Base-by-base conservation (phyloP, 2,797 vertebrate species). In the Xyrichtys novacula region DNA sequence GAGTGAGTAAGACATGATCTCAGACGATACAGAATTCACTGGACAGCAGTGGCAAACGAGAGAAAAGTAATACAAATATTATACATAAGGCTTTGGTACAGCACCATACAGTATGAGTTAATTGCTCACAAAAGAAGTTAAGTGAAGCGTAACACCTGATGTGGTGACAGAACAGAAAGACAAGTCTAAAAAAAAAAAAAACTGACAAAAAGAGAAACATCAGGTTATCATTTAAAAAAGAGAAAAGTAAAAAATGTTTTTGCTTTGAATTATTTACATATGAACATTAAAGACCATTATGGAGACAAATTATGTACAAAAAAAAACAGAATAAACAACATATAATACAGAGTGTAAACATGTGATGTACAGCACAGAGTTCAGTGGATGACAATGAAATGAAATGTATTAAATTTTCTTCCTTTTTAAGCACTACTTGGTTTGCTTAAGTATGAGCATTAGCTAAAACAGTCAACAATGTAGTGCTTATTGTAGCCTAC, bases 31-130 rank as follows among this genome's bases (percentile, higher is more conserved):
- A 88, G 74, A 90, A 77, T 83, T 93, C 85, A 91, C 87, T 90
- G 87, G 87, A 92, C 85, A 93, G 88, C 90, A 92, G 92, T 92
- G 92, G 88, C 86, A 89, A 92, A 91, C 55, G 38, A 87, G 78
- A 89, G 87, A 80, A 89, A 93, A 91, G 87, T 87, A 91, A 93
- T 87, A 92, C 88, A 92, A 92, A 91, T 93, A 92, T 92, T 91
- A 87, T 94, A 93, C 91, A 93, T 95, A 95, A 94, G 94, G 94
- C 94, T 94, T 95, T 94, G 94, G 93, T 95, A 97, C 95, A 98
- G 96, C 97, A 98, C 97, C 96, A 94, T 95, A 95, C 95, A 95
- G 91, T 88, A 93, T 93, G 90, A 92, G 91, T 92, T 91, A 91
- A 88, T 92, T 86, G 87, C 87, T 91, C 92, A 95, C 91, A 49